Evolutionary conservation across 2,797 vertebrate genomes (phyloP), one percentile per base, ranked within the genome.

Genomic region (Psittacula derbiana): DNA sequence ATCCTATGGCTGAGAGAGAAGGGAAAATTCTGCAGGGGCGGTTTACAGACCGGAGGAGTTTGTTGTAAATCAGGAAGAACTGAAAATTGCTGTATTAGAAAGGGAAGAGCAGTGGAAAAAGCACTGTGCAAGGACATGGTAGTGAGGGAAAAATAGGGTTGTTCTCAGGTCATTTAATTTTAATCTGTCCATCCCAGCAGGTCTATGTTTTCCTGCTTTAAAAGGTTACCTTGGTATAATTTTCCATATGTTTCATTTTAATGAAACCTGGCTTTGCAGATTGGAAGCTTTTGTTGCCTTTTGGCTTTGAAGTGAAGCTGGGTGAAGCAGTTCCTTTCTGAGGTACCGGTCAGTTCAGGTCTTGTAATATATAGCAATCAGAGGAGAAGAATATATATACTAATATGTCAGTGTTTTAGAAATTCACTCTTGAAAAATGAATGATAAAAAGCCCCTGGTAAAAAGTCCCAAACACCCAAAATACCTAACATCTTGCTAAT

Each of bases 231-330:
- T 55, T 76, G 64, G 16, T 87, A 40, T 87, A 24, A 40, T 88
- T 93, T 95, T 92, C 43, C 71, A 16, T 72, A 49, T 50, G 50
- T 66, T 94, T 73, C 23, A n/a, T 80, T 89, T 80, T 80, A 76
- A 67, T 87, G 71, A 80, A 82, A 91, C 36, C 25, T 73, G 47
- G 12, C 31, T 91, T 82, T 91, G 55, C 47, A 47, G 33, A 38
- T 4, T 73, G 60, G 36, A 82, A 84, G 31, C 7, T 10, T 72
- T 81, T 41, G 23, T 16, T 93, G n/a, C 21, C 19, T 95, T 91
- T 76, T 88, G 65, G 40, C 50, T 85, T 80, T 73, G 40, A 50
- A 70, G 46, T 72, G 53, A 58, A 11, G n/a, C n/a, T 33, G 15
- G n/a, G n/a, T 65, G 58, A 81, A 93, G 28, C 31, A 74, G 53